Percentiles rank a stretch among this genome's conserved stretches.
Evolutionary conservation across 2,888 invertebrate genomes (phyloP).

Genomic region (Agrilus cyanescens): DNA sequence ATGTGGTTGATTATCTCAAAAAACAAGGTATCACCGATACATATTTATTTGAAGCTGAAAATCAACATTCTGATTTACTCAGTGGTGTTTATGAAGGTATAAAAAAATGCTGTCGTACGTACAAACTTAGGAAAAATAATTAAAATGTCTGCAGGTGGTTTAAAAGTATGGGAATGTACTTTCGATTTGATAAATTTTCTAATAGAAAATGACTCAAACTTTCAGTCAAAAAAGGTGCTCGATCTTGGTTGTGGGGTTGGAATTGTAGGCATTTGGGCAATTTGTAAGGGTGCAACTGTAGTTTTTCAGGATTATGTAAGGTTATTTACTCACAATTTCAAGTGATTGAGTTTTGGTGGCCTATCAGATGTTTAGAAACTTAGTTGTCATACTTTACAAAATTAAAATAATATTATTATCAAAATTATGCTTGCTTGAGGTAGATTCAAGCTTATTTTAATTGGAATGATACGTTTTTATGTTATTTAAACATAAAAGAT

Average conservation of each 20-base stretch:
- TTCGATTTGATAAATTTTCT: conserved; percentile 65
- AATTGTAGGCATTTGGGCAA: conserved; percentile 69
- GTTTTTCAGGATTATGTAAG: conserved; percentile 93
- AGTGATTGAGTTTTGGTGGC: background rate
- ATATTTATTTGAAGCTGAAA: conserved; percentile 43
- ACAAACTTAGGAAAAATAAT: background rate
- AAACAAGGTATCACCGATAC: conserved; percentile 22
- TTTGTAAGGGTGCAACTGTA: conserved; percentile 54
- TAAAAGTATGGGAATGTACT: conserved; percentile 95
- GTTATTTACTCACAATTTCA: conserved; percentile 13
- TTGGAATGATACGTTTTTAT: too few species aligned
- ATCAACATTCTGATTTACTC: conserved; percentile 60
- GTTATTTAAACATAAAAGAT: too few species aligned
- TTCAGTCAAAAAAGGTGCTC: conserved; percentile 49
- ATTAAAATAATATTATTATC: too few species aligned
- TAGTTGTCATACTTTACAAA: background rate
- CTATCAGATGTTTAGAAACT: conserved; percentile 5
- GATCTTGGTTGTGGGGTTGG: conserved; percentile 93
- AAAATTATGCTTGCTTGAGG: too few species aligned
- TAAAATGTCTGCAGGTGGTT: conserved; percentile 55
- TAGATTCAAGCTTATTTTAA: too few species aligned
- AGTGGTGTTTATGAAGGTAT: conserved; percentile 70
- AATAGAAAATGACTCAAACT: conserved; percentile 29
- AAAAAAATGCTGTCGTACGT: background rate
- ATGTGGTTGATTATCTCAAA: conserved; percentile 28